phyloP scores from a whole-genome alignment of 2,888 invertebrate genomes.

The Cephus sareptanus region DNA sequence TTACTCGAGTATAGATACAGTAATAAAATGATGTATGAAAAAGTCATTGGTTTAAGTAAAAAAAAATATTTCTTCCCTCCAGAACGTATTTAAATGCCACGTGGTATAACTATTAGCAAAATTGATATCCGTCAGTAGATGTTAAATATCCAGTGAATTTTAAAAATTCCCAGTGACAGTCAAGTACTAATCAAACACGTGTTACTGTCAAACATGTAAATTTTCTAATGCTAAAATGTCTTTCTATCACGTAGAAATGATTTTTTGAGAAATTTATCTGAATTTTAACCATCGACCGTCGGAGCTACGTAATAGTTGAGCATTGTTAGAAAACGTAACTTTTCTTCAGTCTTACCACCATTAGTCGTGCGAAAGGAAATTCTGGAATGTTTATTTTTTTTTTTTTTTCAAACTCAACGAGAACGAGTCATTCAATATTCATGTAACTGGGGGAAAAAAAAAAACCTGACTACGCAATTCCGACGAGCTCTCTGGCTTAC shows the following conservation, averaged over 20 bases:
- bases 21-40: neutral
- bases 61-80: neutral
- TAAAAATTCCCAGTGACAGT: neutral
- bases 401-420: constrained; percentile 29
- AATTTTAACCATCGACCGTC: neutral
- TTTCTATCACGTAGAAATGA: neutral
- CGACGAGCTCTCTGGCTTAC: constrained; percentile 22
- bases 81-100: neutral
- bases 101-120: neutral
- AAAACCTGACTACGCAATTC: constrained; percentile 36
- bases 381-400: neutral
- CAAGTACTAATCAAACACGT: neutral
- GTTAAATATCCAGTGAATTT: neutral
- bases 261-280: neutral
- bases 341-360: neutral
- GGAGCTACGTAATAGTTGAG: neutral
- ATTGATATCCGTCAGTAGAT: neutral
- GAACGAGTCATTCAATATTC: constrained; percentile 39
- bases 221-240: neutral
- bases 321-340: neutral
- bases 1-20: neutral
- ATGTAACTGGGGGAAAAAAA: constrained; percentile 31
- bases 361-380: neutral
- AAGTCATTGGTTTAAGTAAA: neutral
- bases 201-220: neutral